Evolutionary conservation across 2,888 invertebrate genomes (phyloP).

Genomic region (Diloba caeruleocephala): DNA sequence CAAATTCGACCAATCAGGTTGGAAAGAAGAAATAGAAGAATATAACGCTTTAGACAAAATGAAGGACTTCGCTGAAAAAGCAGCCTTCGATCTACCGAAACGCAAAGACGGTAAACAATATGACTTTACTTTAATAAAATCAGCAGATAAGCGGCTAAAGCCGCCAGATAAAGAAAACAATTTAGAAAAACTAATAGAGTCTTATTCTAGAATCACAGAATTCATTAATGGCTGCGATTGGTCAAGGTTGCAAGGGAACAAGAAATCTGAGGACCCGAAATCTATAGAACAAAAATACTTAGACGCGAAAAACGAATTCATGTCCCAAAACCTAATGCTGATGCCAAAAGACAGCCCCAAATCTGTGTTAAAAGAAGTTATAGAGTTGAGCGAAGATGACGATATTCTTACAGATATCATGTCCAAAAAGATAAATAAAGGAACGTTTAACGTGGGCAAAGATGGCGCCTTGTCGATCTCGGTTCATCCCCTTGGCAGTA

Average conservation of each 20-base stretch:
- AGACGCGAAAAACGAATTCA: constrained; percentile 85
- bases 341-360: constrained; percentile 79
- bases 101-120: constrained; percentile 64
- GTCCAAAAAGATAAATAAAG: constrained; percentile 75
- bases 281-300: constrained; percentile 82
- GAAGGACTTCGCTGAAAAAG: constrained; percentile 86
- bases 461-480: constrained; percentile 84
- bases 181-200: constrained; percentile 79
- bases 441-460: constrained; percentile 79
- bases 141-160: constrained; percentile 68
- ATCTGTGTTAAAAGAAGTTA: constrained; percentile 77
- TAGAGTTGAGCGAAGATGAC: constrained; percentile 81
- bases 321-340: constrained; percentile 82
- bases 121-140: constrained; percentile 52
- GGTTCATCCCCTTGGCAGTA: constrained; percentile 73
- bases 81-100: constrained; percentile 83
- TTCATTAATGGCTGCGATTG: constrained; percentile 87
- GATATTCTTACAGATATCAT: constrained; percentile 76
- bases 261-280: constrained; percentile 73
- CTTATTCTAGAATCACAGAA: constrained; percentile 84
- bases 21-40: constrained; percentile 78
- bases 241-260: constrained; percentile 75
- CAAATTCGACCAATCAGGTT: constrained; percentile 72
- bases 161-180: constrained; percentile 75
- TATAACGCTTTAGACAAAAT: constrained; percentile 87